Base-by-base conservation (phyloP, 2,113 vertebrate genomes). In the Gnathonemus longibarbis region DNA sequence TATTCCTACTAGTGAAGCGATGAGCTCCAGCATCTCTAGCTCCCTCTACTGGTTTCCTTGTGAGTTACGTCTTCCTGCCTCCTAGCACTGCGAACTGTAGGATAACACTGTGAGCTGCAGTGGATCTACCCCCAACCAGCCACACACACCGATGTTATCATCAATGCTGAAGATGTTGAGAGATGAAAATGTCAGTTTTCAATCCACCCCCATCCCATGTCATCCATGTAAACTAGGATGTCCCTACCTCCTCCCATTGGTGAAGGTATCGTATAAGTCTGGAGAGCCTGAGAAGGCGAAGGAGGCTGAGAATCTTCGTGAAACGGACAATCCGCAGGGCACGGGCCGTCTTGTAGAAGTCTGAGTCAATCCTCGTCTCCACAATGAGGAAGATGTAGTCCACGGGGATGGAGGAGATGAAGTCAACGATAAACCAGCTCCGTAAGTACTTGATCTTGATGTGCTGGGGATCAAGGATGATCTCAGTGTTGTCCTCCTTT, bases 381-480 rank as follows among this genome's bases (percentile, higher is more conserved):
- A 99, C 98, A 0, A 99, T 99, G 92, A 99, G 97, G 94, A 99
- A 99, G 94, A 99, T 99, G 93, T 99, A 99, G 96, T 99, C 98
- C 93, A 99, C 98, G 0, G 98, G 98, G 92, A 99, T 99, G 94
- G 98, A 99, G 90, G 98, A 99, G 95, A 99, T 97, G 93, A 99
- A 99, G 94, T 99, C 98, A 92, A 99, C 98, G 92, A 98, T 95
- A 0, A 99, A 99, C 98, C 98, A 99, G 94, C 97, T 98, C 92
- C 98, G 98, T 93, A 99, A 96, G 94, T 99, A 99, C 92, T 97
- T 99, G 96, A 99, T 97, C 95, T 99, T 99, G 94, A 99, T 99
- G 93, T 97, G 93, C 93, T 98, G 97, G 0, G 98, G 98, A 94
- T 99, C 98, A 77, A 99, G 95, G 94, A 99, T 98, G 93, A 99